Evolutionary conservation across 2,113 vertebrate species (phyloP), one percentile per base, ranked within the genome.

Genomic region (Ophiodon elongatus): DNA sequence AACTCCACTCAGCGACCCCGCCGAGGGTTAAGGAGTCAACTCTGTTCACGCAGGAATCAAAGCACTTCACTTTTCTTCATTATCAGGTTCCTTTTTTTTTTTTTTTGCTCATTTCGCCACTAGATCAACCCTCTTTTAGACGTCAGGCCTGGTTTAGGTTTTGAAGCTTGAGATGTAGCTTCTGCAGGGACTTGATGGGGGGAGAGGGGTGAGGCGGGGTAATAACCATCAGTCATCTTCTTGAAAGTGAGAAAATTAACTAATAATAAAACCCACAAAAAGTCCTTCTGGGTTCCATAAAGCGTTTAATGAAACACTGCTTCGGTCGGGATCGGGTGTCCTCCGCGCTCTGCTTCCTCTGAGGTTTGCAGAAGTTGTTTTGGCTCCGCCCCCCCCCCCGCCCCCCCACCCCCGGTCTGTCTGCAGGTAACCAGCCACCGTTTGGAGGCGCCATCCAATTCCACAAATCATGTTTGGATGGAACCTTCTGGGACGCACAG

Each of bases 1-100:
- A 31, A 52, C 50, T 73, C 66, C 17, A 59, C 60, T 88, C 74
- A 14, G 62, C 43, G n/a, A 84, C 60, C 68, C 63, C 31, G 1
- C 41, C 15, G 25, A 68, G 54, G 21, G 4, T 3, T 39, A 50
- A 71, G 75, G 54, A 82, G 65, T 23, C 29, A 0, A 19, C 63
- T 66, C 43, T 1, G 33, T 37, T 64, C 65, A 1, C 0, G 29
- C 25, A 27, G 3, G 10, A 64, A n/a, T 73, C 63, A 17, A 37
- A 73, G 69, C 54, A 31, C 63, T 76, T 79, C 69, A 68, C 60
- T 19, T 65, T 9, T 14, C 54, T 73, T 52, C 31, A 54, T 73
- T 54, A 37, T 66, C 33, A 14, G 4, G 15, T 2, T 33, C 2
- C 3, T 8, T 19, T 1, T 21, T 17, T 19, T 2, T 41, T 41